Base-by-base conservation (phyloP, 2,113 vertebrate species). In the Hyperopisus bebe region DNA sequence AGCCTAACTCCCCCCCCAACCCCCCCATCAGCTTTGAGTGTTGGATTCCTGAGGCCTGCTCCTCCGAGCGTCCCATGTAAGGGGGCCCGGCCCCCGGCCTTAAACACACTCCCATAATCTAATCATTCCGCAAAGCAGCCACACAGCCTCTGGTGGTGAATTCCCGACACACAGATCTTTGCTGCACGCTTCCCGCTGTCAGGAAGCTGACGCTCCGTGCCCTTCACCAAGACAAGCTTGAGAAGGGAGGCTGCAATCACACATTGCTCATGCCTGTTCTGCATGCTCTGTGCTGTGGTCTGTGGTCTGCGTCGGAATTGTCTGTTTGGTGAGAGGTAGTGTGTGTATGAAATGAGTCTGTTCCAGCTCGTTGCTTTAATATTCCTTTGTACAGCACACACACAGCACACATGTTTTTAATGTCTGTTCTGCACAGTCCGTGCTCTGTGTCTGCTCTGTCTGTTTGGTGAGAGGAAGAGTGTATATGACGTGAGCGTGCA, bases 71-170 rank as follows among this genome's bases (percentile, higher is more conserved):
- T 94, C 92, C 91, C 91, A 94, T 94, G 94, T 93, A 95, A 92
- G 90, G 95, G 51, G 90, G 92, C 97, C 96, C 96, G 95, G 93
- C 95, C 95, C 94, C 96, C 93, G 94, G 94, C 95, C 96, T 95
- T 96, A 94, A 91, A 90, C 82, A 85, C 95, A 94, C 96, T 96
- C 95, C 94, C 96, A 92, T 93, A 97, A 96, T 96, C 96, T 95
- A 96, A 95, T 96, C 92, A 96, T 96, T 96, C 97, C 95, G 62
- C 91, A 90, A 91, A 93, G 87, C 82, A 91, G 91, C 86, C 91
- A 91, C 91, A 90, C 91, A 88, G 90, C 88, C 42, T 24, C 46
- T n/a, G 39, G 42, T 85, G 82, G 21, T 44, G 39, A 85, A 85
- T 39, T 42, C 35, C 35, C 17, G 35, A 80, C 35, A 21, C 31